phyloP scores from a whole-genome alignment of 2,113 vertebrate genomes.

The Seriola dumerili region DNA sequence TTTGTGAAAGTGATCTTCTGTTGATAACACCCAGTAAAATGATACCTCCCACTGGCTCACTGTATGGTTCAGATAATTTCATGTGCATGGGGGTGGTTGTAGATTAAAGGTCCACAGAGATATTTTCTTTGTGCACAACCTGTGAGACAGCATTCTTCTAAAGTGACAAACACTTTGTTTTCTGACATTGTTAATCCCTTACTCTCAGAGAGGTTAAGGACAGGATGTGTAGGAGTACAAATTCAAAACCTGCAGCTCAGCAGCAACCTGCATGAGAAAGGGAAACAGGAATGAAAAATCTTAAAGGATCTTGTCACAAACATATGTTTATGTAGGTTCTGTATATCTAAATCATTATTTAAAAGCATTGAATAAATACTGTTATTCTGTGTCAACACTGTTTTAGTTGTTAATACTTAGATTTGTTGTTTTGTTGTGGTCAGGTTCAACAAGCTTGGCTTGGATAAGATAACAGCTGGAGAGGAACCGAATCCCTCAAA shows the following conservation, averaged over 20 bases:
- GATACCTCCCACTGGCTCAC: background rate
- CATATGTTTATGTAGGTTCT: background rate
- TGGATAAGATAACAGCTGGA: conserved; percentile 85
- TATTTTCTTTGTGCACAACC: conserved; percentile 26
- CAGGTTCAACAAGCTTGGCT: conserved; percentile 96
- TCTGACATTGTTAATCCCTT: conserved; percentile 15
- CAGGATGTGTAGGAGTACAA: conserved; percentile 3
- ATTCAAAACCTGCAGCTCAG: conserved; percentile 1
- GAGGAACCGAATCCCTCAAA: conserved; percentile 84
- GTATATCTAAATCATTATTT: background rate
- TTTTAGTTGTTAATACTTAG: background rate
- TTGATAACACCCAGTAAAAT: background rate
- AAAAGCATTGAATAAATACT: background rate
- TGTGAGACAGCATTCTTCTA: conserved; percentile 65
- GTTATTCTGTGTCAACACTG: background rate
- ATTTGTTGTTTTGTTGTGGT: conserved; percentile 20
- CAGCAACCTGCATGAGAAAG: background rate
- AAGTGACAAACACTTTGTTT: conserved; percentile 46
- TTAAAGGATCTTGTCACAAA: background rate
- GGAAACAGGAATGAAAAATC: background rate
- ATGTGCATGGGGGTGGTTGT: background rate
- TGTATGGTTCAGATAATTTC: background rate
- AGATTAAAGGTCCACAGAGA: conserved; percentile 17
- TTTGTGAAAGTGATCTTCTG: background rate
- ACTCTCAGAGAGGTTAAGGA: background rate